phyloP scores from a whole-genome alignment of 1,140 invertebrate genomes.

The Drosophila burlai region DNA sequence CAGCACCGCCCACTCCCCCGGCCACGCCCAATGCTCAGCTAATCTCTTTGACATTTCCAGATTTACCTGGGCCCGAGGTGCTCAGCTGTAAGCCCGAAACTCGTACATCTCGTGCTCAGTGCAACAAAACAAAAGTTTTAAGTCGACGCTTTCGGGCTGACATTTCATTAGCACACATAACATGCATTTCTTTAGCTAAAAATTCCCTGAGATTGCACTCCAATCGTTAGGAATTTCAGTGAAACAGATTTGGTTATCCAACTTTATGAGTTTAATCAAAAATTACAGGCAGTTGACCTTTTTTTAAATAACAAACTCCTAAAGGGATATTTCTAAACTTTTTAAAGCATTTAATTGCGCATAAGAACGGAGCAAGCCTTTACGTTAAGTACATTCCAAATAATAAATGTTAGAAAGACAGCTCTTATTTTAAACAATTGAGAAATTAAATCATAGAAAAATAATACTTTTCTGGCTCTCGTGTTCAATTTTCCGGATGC shows the following conservation, averaged over 20 bases:
- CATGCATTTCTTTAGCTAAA: slow-evolving; percentile 33
- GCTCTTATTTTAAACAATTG: not conserved
- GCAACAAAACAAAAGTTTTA: slow-evolving; percentile 48
- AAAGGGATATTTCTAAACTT: no score
- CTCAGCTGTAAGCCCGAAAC: slow-evolving; percentile 28
- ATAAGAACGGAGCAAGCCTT: no score
- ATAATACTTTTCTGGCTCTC: not conserved
- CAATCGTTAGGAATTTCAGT: not conserved
- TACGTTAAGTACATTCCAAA: no score
- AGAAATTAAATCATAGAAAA: no score
- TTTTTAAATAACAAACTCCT: no score
- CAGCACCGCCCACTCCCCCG: slow-evolving; percentile 3
- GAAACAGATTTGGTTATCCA: not conserved
- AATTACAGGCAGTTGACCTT: no score
- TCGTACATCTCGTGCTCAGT: slow-evolving; percentile 34
- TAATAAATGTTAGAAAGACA: no score
- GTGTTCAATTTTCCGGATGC: slow-evolving; percentile 16
- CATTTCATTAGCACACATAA: slow-evolving; percentile 71
- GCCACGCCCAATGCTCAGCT: slow-evolving; percentile 39
- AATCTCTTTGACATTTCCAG: slow-evolving; percentile 73
- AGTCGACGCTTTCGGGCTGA: slow-evolving; percentile 37
- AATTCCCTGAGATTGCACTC: not conserved
- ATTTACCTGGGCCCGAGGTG: slow-evolving; percentile 64
- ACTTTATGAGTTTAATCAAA: not conserved
- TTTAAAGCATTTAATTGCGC: no score